Base-by-base conservation (phyloP, 2,888 invertebrate species). In the Gerris lacustris region DNA sequence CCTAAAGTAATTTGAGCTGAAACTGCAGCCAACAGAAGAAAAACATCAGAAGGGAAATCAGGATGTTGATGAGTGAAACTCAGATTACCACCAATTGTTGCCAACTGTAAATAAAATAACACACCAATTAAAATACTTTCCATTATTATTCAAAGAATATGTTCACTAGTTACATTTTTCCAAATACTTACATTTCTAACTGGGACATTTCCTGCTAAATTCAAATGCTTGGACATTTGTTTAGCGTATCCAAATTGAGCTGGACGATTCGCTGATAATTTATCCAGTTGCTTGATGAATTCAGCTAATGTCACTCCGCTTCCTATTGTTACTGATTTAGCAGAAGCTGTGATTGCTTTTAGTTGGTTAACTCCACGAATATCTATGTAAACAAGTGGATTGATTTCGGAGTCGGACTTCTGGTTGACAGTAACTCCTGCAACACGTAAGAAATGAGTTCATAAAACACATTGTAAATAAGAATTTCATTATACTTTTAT, bases 131-230 rank as follows among this genome's bases (percentile, higher is more conserved):
- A 5, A 63, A 6, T 69, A 44, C 47, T 31, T 31, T 31, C 31
- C 31, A 31, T 31, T 31, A 31, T 31, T 31, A 31, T 31, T 31
- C 31, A 31, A 31, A 31, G 4, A 31, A 31, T 1, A 2, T 2
- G 1, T 31, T 31, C 55, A 9, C 15, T 55, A 55, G 1, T 11
- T 55, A 55, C 11, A 9, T 43, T 9, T 66, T 45, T 55, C 66
- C 66, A 11, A 55, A 79, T 73, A 81, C 86, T 83, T 79, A 89
- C 88, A 81, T 90, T 90, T 79, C 90, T 82, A 0, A 91, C 86
- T 18, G 88, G 86, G 5, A 87, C 82, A 78, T 86, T 87, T 0
- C 89, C 90, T 4, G 90, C 85, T 71, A 87, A 78, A 75, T 87
- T 86, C 74, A 90, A 79, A 77, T 90, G 90, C 15, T 84, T 79